phyloP scores from a whole-genome alignment of 37 sponge, comb jelly and placozoan genomes.

The Bolinopsis microptera region DNA sequence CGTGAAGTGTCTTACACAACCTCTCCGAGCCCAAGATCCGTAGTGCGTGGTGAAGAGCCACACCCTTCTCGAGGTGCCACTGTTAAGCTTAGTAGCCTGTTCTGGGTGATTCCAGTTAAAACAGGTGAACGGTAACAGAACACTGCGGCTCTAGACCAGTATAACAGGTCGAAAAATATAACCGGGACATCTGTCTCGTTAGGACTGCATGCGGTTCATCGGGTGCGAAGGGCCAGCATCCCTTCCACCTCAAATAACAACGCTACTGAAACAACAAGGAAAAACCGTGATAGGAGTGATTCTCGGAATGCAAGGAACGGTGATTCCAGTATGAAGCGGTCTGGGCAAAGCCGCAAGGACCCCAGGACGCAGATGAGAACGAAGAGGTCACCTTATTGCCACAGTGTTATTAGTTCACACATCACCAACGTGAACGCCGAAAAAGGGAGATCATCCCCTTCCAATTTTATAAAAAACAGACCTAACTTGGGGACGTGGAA shows the following conservation, averaged over 20 bases:
- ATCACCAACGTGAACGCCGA: background rate
- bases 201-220: too few species aligned
- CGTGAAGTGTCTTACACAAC: too few species aligned
- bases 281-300: background rate
- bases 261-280: background rate
- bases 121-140: too few species aligned
- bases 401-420: background rate
- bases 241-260: background rate
- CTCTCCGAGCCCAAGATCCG: too few species aligned
- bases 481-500: background rate
- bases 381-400: background rate
- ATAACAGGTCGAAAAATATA: too few species aligned
- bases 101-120: too few species aligned
- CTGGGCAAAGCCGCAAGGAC: background rate
- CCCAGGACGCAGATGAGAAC: too few species aligned
- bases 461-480: background rate
- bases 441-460: background rate
- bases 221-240: background rate
- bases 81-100: too few species aligned
- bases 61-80: too few species aligned
- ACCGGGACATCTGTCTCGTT: too few species aligned
- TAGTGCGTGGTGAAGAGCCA: too few species aligned
- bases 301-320: background rate
- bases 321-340: background rate
- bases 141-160: too few species aligned